Percentiles rank a stretch among this genome's conserved stretches.
Conservation (phyloP, 2,113 vertebrate species). For the Salminus brasiliensis region DNA sequence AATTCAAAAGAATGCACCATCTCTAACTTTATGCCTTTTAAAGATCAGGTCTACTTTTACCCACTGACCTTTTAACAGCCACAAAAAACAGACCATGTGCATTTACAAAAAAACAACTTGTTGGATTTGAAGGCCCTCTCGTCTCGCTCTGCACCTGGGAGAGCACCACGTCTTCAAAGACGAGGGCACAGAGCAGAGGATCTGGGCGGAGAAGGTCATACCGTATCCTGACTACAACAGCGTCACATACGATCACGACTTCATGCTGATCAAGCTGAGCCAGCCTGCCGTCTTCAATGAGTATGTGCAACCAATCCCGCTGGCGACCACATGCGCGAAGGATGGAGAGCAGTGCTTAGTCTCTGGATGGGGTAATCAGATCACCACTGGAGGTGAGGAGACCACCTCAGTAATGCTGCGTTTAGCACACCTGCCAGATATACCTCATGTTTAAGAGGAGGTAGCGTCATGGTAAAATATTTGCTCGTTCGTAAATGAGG, state of each 20-base stretch:
- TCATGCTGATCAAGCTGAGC: constrained; percentile 78
- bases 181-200: constrained; percentile 67
- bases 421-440: no score
- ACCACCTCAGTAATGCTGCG: not conserved
- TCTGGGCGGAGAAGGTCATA: constrained; percentile 44
- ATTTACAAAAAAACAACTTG: not conserved
- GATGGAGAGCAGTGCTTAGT: constrained; percentile 74
- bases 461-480: no score
- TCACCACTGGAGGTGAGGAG: constrained; percentile 58
- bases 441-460: no score
- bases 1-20: no score
- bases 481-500: no score
- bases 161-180: constrained; percentile 64
- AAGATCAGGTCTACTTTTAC: no score
- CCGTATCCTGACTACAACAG: constrained; percentile 62
- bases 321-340: constrained; percentile 60
- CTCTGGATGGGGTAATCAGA: constrained; percentile 78
- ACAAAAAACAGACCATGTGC: no score
- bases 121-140: constrained; percentile 24
- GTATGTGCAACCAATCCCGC: constrained; percentile 64
- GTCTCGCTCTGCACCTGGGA: constrained; percentile 61
- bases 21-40: no score
- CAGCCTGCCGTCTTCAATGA: constrained; percentile 47
- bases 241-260: constrained; percentile 70
- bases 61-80: no score